phyloP scores from a whole-genome alignment of 2,113 vertebrate species.

The Synchiropus splendidus region DNA sequence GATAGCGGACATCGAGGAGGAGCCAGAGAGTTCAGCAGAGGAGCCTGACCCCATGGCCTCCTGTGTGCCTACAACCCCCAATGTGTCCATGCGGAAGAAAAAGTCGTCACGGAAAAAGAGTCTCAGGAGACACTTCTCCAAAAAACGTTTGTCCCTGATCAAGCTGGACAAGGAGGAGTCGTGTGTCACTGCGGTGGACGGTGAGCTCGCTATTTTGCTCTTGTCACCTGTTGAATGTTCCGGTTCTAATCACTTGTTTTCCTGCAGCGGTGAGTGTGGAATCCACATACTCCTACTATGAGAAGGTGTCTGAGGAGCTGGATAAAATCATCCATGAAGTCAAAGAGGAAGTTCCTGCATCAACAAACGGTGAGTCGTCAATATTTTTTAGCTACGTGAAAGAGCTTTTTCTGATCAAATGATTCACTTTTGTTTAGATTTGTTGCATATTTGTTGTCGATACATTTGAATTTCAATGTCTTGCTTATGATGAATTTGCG shows the following conservation, averaged over 20 bases:
- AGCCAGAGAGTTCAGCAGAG: constrained; percentile 10
- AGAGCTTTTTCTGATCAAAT: no score
- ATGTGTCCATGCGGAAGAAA: constrained; percentile 4
- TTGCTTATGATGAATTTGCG: no score
- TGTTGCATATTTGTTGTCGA: no score
- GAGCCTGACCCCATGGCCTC: background rate
- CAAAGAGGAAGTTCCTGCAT: constrained; percentile 32
- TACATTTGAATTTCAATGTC: no score
- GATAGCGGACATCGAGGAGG: constrained; percentile 69
- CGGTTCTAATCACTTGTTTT: constrained; percentile 4
- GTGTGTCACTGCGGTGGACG: constrained; percentile 37
- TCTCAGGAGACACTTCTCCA: constrained; percentile 44
- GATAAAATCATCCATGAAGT: constrained; percentile 67
- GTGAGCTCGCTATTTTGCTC: constrained; percentile 35
- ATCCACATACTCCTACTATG: constrained; percentile 58
- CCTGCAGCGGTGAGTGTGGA: constrained; percentile 51
- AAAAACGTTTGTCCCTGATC: constrained; percentile 46
- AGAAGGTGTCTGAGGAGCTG: constrained; percentile 67
- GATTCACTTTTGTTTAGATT: no score
- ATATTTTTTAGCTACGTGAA: no score
- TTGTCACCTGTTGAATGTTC: no score
- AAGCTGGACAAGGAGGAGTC: constrained; percentile 24
- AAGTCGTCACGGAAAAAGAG: constrained; percentile 25
- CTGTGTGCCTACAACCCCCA: constrained; percentile 17
- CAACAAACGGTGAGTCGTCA: constrained; percentile 48